Percentiles rank a stretch among this genome's conserved stretches.
These are phyloP conservation scores for Vanacampus margaritifer DNA, from an alignment of 2,113 vertebrate genomes.

Conservation along the genomic window DNA sequence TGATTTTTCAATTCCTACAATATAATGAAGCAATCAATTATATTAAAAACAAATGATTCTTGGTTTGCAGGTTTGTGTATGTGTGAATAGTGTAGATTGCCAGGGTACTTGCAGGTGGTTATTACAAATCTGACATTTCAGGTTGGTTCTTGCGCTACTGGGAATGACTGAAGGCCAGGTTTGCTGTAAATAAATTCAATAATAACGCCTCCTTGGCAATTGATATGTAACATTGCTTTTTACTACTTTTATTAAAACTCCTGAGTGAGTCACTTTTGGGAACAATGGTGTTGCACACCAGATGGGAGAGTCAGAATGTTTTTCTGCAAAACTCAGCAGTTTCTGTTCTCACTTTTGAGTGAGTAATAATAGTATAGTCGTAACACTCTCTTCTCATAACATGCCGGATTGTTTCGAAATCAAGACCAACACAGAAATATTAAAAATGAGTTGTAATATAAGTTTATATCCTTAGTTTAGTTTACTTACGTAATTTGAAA, in stretches of 20 bases:
- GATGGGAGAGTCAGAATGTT: background rate
- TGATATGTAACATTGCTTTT: background rate
- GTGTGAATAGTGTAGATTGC: background rate
- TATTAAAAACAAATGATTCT: background rate
- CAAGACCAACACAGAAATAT: background rate
- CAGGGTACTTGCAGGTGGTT: background rate
- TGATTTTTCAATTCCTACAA: background rate
- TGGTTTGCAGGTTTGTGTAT: background rate
- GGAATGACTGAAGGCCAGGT: background rate
- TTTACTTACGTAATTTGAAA: background rate
- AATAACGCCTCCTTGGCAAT: background rate
- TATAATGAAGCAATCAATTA: background rate
- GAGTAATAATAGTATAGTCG: background rate
- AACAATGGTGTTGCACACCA: conserved; percentile 9
- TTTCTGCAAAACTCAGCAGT: conserved; percentile 14
- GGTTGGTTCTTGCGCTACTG: background rate
- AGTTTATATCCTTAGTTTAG: background rate
- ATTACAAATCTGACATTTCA: background rate
- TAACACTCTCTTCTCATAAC: background rate
- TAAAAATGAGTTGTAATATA: background rate
- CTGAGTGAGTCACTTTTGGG: conserved; percentile 7
- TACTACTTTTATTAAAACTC: background rate
- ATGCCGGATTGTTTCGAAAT: background rate
- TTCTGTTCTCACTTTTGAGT: conserved; percentile 25
- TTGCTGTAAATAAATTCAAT: background rate